Evolutionary conservation across 1,140 invertebrate genomes (phyloP).

Genomic region (Nasonia vitripennis): DNA sequence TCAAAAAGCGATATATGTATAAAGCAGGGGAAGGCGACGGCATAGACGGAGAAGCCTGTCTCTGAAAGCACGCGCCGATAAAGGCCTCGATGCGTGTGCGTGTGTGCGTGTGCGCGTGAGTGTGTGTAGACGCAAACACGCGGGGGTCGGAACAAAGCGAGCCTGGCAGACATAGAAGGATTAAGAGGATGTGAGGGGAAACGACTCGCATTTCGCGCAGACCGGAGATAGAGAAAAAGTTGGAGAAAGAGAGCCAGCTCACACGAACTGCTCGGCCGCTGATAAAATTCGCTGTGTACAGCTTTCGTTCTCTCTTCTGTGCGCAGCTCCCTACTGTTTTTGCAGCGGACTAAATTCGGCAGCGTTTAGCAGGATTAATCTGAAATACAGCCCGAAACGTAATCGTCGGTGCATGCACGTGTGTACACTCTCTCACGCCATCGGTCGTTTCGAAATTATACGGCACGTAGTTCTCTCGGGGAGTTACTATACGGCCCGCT

Average conservation of each 20-base stretch:
- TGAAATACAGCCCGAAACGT: too few species aligned
- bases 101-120: neutral
- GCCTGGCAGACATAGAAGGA: neutral
- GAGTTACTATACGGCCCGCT: too few species aligned
- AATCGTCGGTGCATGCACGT: too few species aligned
- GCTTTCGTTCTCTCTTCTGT: neutral
- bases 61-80: neutral
- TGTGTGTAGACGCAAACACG: neutral
- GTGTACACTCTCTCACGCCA: too few species aligned
- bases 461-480: too few species aligned
- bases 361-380: too few species aligned
- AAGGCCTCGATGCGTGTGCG: neutral
- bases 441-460: too few species aligned
- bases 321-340: too few species aligned
- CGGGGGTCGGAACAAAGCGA: constrained; percentile 7
- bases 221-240: neutral
- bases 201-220: neutral
- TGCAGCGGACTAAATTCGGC: too few species aligned
- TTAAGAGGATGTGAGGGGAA: neutral
- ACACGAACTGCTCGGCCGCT: neutral
- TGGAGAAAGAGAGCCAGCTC: neutral
- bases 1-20: constrained; percentile 21
- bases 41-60: neutral
- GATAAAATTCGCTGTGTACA: neutral
- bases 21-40: neutral